phyloP scores from a whole-genome alignment of 2,888 invertebrate species.

The Morpho deidamia region DNA sequence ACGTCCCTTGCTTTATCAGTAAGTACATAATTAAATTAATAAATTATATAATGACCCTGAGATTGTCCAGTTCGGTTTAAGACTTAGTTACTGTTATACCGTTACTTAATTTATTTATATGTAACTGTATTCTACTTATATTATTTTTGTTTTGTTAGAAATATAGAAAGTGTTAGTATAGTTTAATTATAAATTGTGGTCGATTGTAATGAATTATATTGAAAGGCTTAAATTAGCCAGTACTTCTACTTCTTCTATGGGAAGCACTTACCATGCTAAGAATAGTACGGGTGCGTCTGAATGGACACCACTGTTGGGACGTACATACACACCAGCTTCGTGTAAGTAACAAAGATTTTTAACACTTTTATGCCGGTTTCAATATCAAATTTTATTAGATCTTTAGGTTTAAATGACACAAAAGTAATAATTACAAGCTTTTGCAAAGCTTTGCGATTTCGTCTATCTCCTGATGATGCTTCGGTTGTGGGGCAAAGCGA shows the following conservation, averaged over 20 bases:
- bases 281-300: conserved; percentile 33
- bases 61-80: conserved; percentile 21
- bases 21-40: conserved; percentile 23
- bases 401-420: too few relatives aligned
- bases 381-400: too few relatives aligned
- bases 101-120: conserved; percentile 1
- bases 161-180: neutral
- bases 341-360: conserved; percentile 14
- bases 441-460: too few relatives aligned
- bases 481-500: too few relatives aligned
- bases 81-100: conserved; percentile 10
- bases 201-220: conserved; percentile 17
- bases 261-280: conserved; percentile 4
- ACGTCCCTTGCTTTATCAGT: conserved; percentile 25
- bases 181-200: neutral
- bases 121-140: neutral
- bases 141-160: neutral
- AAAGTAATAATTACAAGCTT: too few relatives aligned
- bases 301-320: conserved; percentile 50
- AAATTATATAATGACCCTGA: conserved; percentile 14
- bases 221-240: conserved; percentile 16
- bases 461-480: too few relatives aligned
- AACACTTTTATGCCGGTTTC: neutral
- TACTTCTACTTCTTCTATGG: conserved; percentile 14
- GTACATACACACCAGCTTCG: conserved; percentile 23